Percentiles rank a stretch among this genome's conserved stretches.
phyloP scores from a whole-genome alignment of 2,888 invertebrate species.

The Himalopsyche japonica region DNA sequence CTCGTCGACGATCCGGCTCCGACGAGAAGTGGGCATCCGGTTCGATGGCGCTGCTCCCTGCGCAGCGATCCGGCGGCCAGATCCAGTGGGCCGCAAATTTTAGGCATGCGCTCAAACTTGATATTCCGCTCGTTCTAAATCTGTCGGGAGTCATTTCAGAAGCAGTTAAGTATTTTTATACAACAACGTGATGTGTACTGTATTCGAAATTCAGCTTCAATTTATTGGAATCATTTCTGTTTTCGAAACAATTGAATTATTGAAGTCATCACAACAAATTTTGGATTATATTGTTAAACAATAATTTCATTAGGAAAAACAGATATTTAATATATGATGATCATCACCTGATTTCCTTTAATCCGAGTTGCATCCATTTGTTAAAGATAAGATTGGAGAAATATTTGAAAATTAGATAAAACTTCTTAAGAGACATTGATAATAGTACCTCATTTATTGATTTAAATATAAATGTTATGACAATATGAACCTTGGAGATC shows the following conservation, averaged over 20 bases:
- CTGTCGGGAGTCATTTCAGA: slow-evolving; percentile 51
- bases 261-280: too few species aligned
- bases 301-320: too few species aligned
- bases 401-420: background rate
- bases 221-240: too few species aligned
- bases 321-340: background rate
- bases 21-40: slow-evolving; percentile 48
- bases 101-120: slow-evolving; percentile 78
- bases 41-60: slow-evolving; percentile 42
- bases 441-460: too few species aligned
- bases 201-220: too few species aligned
- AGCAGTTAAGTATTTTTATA: background rate
- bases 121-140: slow-evolving; percentile 94
- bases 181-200: too few species aligned
- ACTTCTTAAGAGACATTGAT: too few species aligned
- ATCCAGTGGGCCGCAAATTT: slow-evolving; percentile 69
- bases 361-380: slow-evolving; percentile 20
- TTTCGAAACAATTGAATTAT: too few species aligned
- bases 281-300: too few species aligned
- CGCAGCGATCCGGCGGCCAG: slow-evolving; percentile 74
- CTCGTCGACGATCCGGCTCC: slow-evolving; percentile 14
- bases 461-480: too few species aligned
- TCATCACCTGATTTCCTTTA: slow-evolving; percentile 39
- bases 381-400: slow-evolving; percentile 8
- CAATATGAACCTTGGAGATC: too few species aligned